Base-by-base conservation (phyloP, 2,113 vertebrate species). In the Oncorhynchus mykiss region DNA sequence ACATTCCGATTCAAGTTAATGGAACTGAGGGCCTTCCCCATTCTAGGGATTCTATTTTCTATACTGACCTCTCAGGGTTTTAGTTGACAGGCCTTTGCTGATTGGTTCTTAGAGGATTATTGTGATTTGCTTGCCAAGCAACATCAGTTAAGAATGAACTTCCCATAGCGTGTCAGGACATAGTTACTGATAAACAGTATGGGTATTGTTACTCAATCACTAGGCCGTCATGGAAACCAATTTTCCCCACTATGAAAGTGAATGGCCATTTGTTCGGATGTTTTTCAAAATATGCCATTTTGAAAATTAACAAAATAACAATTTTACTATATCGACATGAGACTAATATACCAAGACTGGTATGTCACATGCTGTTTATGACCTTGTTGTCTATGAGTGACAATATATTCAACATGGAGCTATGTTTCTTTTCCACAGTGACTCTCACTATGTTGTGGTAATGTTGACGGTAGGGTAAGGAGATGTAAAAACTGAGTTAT, bases 101-200 rank as follows among this genome's bases (percentile, higher is more conserved):
- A 73, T 76, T 49, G 80, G 72, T 77, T 80, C 24, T 2, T n/a
- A 2, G 51, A 68, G 54, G 25, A 73, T 77, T 73, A 85, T 80
- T 80, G 79, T 78, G 66, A 84, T 86, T 66, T 51, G 78, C 79
- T 72, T 88, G 78, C 85, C 75, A 80, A 77, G 90, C 88, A 89
- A 91, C 87, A 73, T 2, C 20, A 75, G 82, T 90, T 80, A 84
- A 87, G 83, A 87, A 90, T 91, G 91, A 92, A 90, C 86, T 80
- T 34, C 1, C 57, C 39, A 54, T 54, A 67, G 76, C 71, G 13
- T 80, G 84, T 74, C 75, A 85, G 7, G 25, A 71, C 89, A 85
- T 81, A 74, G 89, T 89, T 88, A 89, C 86, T 77, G 75, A 83
- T 84, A 88, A 92, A 93, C 85, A 92, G 66, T 51, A 54, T 25